These are phyloP conservation scores for Lymantria dispar DNA, from an alignment of 2,888 invertebrate species.

Conservation along the genomic window DNA sequence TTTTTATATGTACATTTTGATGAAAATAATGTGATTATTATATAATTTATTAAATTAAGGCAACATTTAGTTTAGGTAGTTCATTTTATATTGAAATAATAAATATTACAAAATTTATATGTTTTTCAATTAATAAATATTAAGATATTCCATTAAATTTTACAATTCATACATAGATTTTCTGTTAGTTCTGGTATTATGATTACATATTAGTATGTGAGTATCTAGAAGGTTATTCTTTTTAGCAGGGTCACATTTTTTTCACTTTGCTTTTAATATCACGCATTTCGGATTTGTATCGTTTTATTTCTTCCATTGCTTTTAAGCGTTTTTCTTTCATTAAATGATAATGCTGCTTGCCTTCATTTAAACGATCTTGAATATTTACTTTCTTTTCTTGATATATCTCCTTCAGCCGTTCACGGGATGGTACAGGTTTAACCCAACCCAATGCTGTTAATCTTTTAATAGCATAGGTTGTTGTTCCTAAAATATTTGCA, in stretches of 20 bases:
- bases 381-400: constrained; percentile 83
- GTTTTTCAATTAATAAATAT: constrained; percentile 16
- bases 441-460: constrained; percentile 91
- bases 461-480: constrained; percentile 92
- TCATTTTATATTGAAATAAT: constrained; percentile 65
- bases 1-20: constrained; percentile 77
- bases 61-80: constrained; percentile 51
- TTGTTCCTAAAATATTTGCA: constrained; percentile 84
- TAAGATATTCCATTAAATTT: background rate
- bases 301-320: constrained; percentile 78
- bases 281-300: constrained; percentile 74
- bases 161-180: background rate
- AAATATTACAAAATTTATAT: constrained; percentile 50
- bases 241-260: constrained; percentile 48
- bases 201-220: background rate
- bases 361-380: constrained; percentile 83
- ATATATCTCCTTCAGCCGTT: constrained; percentile 84
- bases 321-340: constrained; percentile 68
- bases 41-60: constrained; percentile 45
- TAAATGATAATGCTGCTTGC: constrained; percentile 57
- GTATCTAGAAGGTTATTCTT: background rate
- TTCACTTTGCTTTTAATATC: constrained; percentile 74
- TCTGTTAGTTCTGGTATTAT: background rate
- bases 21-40: constrained; percentile 60
- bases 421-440: constrained; percentile 88